phyloP scores from a whole-genome alignment of 1,140 invertebrate species.

The Nilaparvata lugens region DNA sequence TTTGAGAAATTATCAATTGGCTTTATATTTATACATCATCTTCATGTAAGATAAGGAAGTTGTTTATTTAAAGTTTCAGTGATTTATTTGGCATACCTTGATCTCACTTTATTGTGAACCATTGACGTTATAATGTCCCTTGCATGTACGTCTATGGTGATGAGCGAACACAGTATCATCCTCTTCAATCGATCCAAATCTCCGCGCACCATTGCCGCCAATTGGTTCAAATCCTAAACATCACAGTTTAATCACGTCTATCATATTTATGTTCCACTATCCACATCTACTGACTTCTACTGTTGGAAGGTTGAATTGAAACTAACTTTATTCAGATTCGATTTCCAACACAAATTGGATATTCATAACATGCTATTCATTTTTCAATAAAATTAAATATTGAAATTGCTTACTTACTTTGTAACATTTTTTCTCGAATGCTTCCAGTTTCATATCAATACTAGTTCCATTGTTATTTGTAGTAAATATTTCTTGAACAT shows the following conservation, averaged over 20 bases:
- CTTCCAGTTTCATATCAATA: constrained; percentile 39
- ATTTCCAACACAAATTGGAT: no score
- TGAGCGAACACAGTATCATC: constrained; percentile 67
- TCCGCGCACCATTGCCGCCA: constrained; percentile 65
- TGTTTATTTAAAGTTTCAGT: not conserved
- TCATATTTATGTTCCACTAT: no score
- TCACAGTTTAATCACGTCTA: no score
- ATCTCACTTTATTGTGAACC: constrained; percentile 50
- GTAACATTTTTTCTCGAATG: constrained; percentile 59
- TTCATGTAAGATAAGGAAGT: constrained; percentile 3
- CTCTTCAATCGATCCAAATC: constrained; percentile 58
- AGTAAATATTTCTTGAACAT: constrained; percentile 63
- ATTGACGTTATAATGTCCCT: constrained; percentile 70
- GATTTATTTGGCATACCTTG: constrained; percentile 38
- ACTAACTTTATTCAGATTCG: no score
- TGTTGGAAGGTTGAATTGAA: no score
- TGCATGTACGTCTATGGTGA: constrained; percentile 80
- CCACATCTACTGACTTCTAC: no score
- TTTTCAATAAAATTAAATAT: no score
- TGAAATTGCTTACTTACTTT: constrained; percentile 28
- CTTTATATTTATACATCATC: no score
- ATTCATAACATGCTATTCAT: no score
- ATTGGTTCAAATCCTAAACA: constrained; percentile 56
- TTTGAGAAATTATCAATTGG: no score
- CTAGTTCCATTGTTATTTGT: constrained; percentile 24